These are phyloP conservation scores for Doryteuthis pealeii DNA, from an alignment of 1,140 invertebrate genomes.

Conservation along the genomic window DNA sequence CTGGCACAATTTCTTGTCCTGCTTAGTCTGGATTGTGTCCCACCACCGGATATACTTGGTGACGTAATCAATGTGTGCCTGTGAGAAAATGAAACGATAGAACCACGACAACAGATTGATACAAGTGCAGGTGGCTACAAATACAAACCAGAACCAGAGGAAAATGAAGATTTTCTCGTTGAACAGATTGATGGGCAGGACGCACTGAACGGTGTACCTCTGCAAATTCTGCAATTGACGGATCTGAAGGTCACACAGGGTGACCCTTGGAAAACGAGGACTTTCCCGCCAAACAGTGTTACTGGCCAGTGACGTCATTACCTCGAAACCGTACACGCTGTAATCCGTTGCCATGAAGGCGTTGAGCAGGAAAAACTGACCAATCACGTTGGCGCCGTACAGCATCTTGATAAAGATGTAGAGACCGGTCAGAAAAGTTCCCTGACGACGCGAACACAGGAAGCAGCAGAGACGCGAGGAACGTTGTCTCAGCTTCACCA, in stretches of 20 bases:
- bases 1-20: conserved; percentile 47
- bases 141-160: conserved; percentile 63
- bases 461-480: conserved; percentile 42
- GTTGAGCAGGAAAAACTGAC: conserved; percentile 55
- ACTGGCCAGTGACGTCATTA: conserved; percentile 26
- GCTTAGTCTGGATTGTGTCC: conserved; percentile 34
- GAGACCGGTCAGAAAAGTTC: conserved; percentile 49
- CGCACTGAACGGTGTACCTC: conserved; percentile 59
- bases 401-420: conserved; percentile 55
- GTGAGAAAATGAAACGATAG: conserved; percentile 40
- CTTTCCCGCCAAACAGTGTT: conserved; percentile 41
- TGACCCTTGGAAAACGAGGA: conserved; percentile 52
- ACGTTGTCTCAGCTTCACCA: conserved; percentile 41
- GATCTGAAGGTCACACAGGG: conserved; percentile 54
- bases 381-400: conserved; percentile 50
- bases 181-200: conserved; percentile 64
- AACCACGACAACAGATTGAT: conserved; percentile 38
- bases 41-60: conserved; percentile 51
- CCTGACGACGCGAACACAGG: conserved; percentile 51
- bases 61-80: conserved; percentile 48
- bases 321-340: conserved; percentile 60
- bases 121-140: conserved; percentile 55
- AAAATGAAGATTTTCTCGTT: conserved; percentile 65
- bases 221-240: conserved; percentile 49
- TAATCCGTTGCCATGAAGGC: conserved; percentile 60